phyloP scores from a whole-genome alignment of 2,113 vertebrate species.

The Caranx ignobilis region DNA sequence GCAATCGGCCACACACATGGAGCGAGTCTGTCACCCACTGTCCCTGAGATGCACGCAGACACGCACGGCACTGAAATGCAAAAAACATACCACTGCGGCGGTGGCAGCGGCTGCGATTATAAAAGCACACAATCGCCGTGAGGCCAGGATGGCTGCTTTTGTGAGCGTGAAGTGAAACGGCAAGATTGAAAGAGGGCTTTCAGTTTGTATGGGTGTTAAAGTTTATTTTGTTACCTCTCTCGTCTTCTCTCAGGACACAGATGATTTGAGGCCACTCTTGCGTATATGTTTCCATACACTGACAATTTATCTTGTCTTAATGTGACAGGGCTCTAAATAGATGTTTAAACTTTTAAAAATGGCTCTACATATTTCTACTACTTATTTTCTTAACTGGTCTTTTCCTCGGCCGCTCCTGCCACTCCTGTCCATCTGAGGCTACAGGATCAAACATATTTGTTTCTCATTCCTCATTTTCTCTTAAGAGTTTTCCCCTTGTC shows the following conservation, averaged over 20 bases:
- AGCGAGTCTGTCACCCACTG: slow-evolving; percentile 63
- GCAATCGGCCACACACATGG: slow-evolving; percentile 51
- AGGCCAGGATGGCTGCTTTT: slow-evolving; percentile 48
- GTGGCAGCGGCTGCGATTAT: slow-evolving; percentile 16
- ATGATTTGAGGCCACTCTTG: slow-evolving; percentile 9
- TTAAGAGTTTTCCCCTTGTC: neutral
- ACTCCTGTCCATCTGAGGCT: neutral
- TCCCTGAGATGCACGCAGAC: slow-evolving; percentile 55
- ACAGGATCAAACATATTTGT: neutral
- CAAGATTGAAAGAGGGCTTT: slow-evolving; percentile 35
- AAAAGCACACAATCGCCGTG: slow-evolving; percentile 53
- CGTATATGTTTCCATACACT: neutral
- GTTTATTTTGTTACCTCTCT: slow-evolving; percentile 12
- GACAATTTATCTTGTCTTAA: neutral
- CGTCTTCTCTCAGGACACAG: slow-evolving; percentile 15
- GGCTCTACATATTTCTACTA: neutral
- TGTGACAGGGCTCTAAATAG: neutral
- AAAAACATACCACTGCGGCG: slow-evolving; percentile 50
- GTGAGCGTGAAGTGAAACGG: slow-evolving; percentile 45
- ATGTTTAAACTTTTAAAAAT: slow-evolving; percentile 1
- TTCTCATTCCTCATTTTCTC: neutral
- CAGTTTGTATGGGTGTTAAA: slow-evolving; percentile 11
- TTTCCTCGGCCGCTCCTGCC: neutral
- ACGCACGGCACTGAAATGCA: slow-evolving; percentile 43
- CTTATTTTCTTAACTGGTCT: neutral